Evolutionary conservation across 2,113 vertebrate species (phyloP).

Genomic region (Chionis minor): DNA sequence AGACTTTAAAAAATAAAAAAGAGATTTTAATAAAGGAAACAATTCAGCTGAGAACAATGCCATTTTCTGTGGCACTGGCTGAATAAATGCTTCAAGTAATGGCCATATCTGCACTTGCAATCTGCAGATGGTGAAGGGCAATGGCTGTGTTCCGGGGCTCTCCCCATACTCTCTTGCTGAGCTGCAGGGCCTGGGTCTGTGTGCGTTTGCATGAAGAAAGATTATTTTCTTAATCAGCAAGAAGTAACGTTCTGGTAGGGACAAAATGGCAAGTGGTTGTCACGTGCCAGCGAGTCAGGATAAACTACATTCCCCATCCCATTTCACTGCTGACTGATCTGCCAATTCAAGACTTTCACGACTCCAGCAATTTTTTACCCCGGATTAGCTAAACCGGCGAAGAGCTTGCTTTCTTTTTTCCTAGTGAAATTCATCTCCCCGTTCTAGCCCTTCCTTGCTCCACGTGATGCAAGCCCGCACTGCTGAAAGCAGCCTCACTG

Average conservation of each 20-base stretch:
- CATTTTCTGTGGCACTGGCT: slow-evolving; percentile 29
- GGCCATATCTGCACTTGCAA: not conserved
- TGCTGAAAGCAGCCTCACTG: not conserved
- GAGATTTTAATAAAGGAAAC: slow-evolving; percentile 1
- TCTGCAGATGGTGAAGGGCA: not conserved
- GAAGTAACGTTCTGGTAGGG: not conserved
- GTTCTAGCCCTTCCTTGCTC: not conserved
- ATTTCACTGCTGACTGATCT: not conserved
- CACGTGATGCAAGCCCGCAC: not conserved
- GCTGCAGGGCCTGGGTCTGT: not conserved
- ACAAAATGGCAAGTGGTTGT: not conserved
- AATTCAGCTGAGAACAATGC: not conserved
- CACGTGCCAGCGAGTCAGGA: not conserved
- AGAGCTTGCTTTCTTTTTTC: not conserved
- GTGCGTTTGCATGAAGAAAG: not conserved
- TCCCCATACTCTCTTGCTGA: not conserved
- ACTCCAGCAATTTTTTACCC: not conserved
- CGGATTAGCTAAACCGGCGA: not conserved
- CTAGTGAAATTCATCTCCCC: not conserved
- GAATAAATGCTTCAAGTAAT: not conserved
- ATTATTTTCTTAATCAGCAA: not conserved
- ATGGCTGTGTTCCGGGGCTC: not conserved
- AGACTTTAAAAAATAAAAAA: not conserved
- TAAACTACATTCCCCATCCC: not conserved
- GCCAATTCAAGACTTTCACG: not conserved